phyloP scores from a whole-genome alignment of 1,140 invertebrate genomes.

The Stegodyphus dumicola region DNA sequence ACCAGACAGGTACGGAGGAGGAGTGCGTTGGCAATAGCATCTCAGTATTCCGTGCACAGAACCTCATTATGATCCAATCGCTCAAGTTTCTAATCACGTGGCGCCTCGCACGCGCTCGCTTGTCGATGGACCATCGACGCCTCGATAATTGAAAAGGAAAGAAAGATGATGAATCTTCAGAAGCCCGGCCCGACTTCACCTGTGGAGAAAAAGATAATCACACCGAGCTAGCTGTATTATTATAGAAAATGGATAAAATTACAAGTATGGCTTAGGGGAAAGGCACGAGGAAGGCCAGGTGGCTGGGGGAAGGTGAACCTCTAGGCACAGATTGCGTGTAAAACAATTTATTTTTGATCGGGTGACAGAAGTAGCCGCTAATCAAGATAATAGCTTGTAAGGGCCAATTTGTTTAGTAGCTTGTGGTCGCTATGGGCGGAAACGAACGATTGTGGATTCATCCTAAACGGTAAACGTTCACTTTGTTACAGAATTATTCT shows the following conservation, averaged over 20 bases:
- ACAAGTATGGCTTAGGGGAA: not conserved
- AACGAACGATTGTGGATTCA: too few species aligned
- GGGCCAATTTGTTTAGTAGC: conserved; percentile 27
- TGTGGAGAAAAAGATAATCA: not conserved
- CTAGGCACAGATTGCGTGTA: not conserved
- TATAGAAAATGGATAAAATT: not conserved
- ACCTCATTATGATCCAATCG: too few species aligned
- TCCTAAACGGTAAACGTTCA: too few species aligned
- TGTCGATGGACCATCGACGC: too few species aligned
- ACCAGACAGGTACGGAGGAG: too few species aligned
- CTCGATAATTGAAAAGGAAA: not conserved
- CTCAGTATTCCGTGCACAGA: too few species aligned
- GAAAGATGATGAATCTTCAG: not conserved
- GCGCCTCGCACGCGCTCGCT: not conserved
- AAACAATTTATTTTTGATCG: conserved; percentile 21
- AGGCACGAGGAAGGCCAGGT: too few species aligned
- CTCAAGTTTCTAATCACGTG: too few species aligned
- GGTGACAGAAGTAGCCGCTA: conserved; percentile 4
- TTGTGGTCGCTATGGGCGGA: conserved; percentile 22
- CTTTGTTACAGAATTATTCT: too few species aligned
- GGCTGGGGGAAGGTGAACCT: not conserved
- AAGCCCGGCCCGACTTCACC: not conserved
- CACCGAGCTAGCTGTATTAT: not conserved
- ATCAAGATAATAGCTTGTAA: conserved; percentile 47
- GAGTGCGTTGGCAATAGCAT: too few species aligned